phyloP scores from a whole-genome alignment of 2,888 invertebrate genomes.

The Drosophila kokeensis region DNA sequence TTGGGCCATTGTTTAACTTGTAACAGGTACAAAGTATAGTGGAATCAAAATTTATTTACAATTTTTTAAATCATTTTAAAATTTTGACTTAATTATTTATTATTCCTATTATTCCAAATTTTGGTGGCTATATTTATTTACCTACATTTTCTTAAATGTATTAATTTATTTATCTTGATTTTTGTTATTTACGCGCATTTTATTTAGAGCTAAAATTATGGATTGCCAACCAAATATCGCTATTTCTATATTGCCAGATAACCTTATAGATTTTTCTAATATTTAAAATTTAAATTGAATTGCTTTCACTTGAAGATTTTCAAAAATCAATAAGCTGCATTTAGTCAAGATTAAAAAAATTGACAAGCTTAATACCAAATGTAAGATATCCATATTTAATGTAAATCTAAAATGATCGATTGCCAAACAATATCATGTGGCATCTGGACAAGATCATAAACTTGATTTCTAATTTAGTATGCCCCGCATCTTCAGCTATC shows the following conservation, averaged over 20 bases:
- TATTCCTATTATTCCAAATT: no score
- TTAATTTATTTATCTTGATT: not conserved
- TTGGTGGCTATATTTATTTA: not conserved
- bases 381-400: not conserved
- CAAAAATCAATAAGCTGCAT: not conserved
- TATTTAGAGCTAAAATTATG: not conserved
- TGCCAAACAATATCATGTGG: slow-evolving; percentile 1
- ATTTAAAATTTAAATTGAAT: not conserved
- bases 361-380: not conserved
- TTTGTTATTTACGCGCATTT: not conserved
- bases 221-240: not conserved
- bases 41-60: not conserved
- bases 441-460: slow-evolving; percentile 4
- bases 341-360: not conserved
- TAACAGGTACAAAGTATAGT: not conserved
- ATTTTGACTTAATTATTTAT: no score
- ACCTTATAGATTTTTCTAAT: no score
- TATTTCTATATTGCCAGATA: not conserved
- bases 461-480: slow-evolving; percentile 8
- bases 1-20: not conserved
- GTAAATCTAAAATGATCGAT: not conserved
- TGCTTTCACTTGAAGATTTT: not conserved
- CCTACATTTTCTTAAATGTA: not conserved
- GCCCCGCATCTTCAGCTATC: slow-evolving; percentile 10
- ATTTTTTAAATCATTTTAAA: no score